Conservation (phyloP, 2,797 vertebrate species). For the Heliangelus exortis region DNA sequence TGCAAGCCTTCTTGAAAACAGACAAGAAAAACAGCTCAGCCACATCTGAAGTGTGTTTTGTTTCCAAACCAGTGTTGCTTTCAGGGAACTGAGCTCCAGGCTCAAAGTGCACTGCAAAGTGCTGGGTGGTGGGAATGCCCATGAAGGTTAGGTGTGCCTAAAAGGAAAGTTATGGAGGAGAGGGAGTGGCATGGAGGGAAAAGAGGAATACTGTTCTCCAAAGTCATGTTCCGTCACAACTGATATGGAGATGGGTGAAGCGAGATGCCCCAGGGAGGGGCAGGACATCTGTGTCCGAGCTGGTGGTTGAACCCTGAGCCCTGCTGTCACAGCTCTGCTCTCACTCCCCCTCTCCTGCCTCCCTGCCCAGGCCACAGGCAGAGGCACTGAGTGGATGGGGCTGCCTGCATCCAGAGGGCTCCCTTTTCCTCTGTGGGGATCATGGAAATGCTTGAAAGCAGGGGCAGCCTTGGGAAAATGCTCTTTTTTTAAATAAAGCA, state of each 20-base stretch:
- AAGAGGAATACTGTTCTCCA: neutral
- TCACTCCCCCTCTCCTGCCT: neutral
- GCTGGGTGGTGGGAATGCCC: neutral
- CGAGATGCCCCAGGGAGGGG: neutral
- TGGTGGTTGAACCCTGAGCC: neutral
- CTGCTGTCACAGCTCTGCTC: accelerated
- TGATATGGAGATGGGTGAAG: neutral
- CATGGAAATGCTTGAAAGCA: neutral
- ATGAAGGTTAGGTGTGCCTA: accelerated
- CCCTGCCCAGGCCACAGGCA: neutral
- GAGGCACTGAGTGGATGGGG: neutral
- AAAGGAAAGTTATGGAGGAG: accelerated
- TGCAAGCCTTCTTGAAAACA: neutral
- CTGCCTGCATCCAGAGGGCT: neutral
- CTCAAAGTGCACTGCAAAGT: accelerated
- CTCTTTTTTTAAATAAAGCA: neutral
- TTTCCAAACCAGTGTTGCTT: neutral
- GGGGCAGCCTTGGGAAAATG: neutral
- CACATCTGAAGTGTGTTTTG: neutral
- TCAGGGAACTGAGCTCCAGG: neutral
- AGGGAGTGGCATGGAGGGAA: neutral
- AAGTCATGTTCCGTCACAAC: neutral
- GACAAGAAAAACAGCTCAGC: accelerated
- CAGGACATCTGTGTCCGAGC: neutral
- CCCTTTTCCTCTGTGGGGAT: neutral